Evolutionary conservation across 1,140 invertebrate genomes (phyloP), one percentile per base, ranked within the genome.

Genomic region (Drosophila tani): DNA sequence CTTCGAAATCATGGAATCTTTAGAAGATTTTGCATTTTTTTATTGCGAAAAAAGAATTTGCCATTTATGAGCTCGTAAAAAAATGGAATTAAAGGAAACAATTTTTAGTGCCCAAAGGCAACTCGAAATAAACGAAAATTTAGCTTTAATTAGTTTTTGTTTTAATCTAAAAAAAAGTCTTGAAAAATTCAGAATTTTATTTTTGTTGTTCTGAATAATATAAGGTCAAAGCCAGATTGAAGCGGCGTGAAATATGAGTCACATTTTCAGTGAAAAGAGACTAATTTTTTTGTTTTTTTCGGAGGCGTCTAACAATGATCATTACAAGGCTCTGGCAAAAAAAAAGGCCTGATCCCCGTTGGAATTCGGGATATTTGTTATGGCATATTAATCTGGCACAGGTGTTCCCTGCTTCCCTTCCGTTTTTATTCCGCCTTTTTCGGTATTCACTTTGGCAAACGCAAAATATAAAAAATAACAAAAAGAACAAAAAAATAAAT

Each of bases 341-440:
- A 46, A 58, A 14, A 29, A 41, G 19, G n/a, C 15, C 35, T n/a
- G 60, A 56, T 56, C 35, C 40, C 40, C 15, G 15, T 41, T 41
- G 35, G 8, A 51, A 29, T n/a, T 35, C 29, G n/a, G 69, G 17
- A 73, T 60, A 29, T 71, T 41, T 69, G 19, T 40, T 56, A 40
- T 55, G 11, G 17, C n/a, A 8, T 17, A 24, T 57, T 35, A 41
- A 49, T 40, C 43, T 15, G 21, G 40, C 14, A 59, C 69, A 73
- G 69, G 69, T 73, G 69, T 50, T 24, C 32, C 24, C 43, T 24
- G 46, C 35, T 27, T n/a, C n/a, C 38, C 41, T 69, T 58, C 51
- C 19, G 46, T 43, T 49, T 57, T 58, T 57, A 21, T 43, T 40
- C 51, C 53, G 51, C 15, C 27, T 17, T 17, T 38, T 12, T 5